These are phyloP conservation scores for Anguilla japonica DNA, from an alignment of 2,113 vertebrate species.

Conservation along the genomic window DNA sequence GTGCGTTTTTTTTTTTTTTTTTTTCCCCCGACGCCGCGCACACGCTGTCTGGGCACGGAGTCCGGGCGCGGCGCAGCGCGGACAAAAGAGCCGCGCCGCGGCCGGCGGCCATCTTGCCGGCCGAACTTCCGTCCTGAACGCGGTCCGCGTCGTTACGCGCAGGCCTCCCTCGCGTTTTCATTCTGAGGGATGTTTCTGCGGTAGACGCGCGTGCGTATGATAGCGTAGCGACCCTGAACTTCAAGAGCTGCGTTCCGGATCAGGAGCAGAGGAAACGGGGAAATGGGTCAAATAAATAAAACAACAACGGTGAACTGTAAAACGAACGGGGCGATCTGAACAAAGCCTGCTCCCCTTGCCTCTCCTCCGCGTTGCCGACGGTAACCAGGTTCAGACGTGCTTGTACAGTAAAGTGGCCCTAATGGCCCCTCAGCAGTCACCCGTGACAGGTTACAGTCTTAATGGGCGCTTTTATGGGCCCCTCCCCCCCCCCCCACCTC, in stretches of 20 bases:
- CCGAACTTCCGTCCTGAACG: not conserved
- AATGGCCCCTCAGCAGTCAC: conserved; percentile 68
- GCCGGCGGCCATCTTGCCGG: not conserved
- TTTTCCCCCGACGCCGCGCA: too few species aligned
- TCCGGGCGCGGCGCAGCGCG: too few species aligned
- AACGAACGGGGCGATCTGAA: conserved; percentile 33
- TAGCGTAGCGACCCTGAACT: too few species aligned
- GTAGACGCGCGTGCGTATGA: too few species aligned
- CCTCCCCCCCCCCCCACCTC: not conserved
- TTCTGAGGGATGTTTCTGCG: too few species aligned
- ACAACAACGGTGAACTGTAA: not conserved
- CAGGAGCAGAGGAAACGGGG: too few species aligned
- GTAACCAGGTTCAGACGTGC: conserved; percentile 61
- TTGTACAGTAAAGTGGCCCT: conserved; percentile 66
- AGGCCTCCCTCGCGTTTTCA: too few species aligned
- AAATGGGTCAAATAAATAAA: not conserved
- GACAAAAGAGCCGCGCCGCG: too few species aligned
- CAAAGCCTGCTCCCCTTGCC: conserved; percentile 39
- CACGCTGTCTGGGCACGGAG: too few species aligned
- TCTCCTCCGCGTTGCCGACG: conserved; percentile 51
- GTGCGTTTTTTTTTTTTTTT: not conserved
- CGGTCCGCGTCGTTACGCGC: too few species aligned
- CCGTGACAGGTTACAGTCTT: conserved; percentile 71
- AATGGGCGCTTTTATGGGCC: conserved; percentile 64
- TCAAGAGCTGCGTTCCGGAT: too few species aligned